These are phyloP conservation scores for Erethizon dorsatum DNA, from an alignment of 2,797 vertebrate species.

Conservation along the genomic window DNA sequence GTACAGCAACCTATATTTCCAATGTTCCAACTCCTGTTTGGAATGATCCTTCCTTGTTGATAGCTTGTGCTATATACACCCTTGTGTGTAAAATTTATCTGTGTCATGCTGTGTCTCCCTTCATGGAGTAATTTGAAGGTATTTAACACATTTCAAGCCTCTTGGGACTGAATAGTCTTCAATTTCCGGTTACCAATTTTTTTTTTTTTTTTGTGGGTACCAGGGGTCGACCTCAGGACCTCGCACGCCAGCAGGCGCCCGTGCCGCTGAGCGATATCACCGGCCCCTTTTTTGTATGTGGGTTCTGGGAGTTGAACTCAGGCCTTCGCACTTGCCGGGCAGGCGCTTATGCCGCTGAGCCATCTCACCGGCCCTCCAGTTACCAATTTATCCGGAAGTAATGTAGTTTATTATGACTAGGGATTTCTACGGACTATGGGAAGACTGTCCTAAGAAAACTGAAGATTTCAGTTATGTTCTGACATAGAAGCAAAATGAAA, in stretches of 20 bases:
- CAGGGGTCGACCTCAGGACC: too few species aligned
- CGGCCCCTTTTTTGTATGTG: too few species aligned
- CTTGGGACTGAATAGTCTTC: background rate
- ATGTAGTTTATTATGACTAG: background rate
- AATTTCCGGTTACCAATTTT: background rate
- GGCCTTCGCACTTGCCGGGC: too few species aligned
- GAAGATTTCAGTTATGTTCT: constrained; percentile 12
- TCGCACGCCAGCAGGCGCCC: too few species aligned
- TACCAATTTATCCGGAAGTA: background rate
- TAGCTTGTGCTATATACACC: background rate
- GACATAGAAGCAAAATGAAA: background rate
- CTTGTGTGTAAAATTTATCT: background rate
- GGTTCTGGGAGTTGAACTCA: too few species aligned
- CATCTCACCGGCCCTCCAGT: too few species aligned
- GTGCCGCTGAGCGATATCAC: too few species aligned
- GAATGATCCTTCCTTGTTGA: background rate
- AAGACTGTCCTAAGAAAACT: background rate
- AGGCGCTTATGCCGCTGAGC: too few species aligned
- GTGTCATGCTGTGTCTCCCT: background rate
- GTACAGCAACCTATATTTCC: background rate
- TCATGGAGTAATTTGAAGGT: background rate
- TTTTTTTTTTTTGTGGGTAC: too few species aligned
- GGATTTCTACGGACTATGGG: background rate
- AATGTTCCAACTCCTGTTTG: background rate
- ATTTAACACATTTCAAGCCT: background rate